Evolutionary conservation across 2,113 vertebrate genomes (phyloP), one percentile per base, ranked within the genome.

Genomic region (Baryphthengus martii): DNA sequence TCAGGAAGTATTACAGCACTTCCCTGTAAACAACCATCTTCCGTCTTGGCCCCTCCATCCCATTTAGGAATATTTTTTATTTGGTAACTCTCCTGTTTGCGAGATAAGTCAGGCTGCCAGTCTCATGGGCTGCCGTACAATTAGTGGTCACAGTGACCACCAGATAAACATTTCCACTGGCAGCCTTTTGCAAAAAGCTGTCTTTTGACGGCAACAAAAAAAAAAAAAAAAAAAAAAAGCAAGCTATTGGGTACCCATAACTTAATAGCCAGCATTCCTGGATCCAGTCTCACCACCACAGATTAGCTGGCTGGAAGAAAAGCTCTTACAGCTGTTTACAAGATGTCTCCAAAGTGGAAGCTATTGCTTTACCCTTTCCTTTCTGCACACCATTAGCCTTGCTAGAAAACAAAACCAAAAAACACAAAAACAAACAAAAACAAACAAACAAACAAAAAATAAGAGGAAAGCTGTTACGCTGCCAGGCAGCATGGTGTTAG

Each of bases 281-380:
- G 73, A 90, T 94, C 89, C 88, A 83, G 4, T 77, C 88, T 97
- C 87, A 68, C 55, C 66, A 94, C 85, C 26, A 3, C 80, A 79
- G 80, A 95, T 91, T 42, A 86, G 67, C 63, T 89, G 95, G 70
- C 90, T 94, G 81, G 72, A 94, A 96, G 76, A 81, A n/a, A 24
- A 93, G 58, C 79, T 85, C 91, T 96, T 94, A 73, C 95, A 97
- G 95, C 92, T 97, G 94, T 92, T 95, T 93, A 95, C 97, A 97
- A 96, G 90, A 96, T 95, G 94, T 93, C 89, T 75, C 73, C 86
- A 44, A 88, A 78, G 58, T 6, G 2, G 80, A 58, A 96, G 55
- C 74, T 91, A 85, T 81, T 91, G 68, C 85, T 95, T 91, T 44
- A 95, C 94, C 75, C 81, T 63, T 93, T 85, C 88, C 39, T 11